These are phyloP conservation scores for Gouania willdenowi DNA, from an alignment of 2,797 vertebrate species.

Conservation along the genomic window DNA sequence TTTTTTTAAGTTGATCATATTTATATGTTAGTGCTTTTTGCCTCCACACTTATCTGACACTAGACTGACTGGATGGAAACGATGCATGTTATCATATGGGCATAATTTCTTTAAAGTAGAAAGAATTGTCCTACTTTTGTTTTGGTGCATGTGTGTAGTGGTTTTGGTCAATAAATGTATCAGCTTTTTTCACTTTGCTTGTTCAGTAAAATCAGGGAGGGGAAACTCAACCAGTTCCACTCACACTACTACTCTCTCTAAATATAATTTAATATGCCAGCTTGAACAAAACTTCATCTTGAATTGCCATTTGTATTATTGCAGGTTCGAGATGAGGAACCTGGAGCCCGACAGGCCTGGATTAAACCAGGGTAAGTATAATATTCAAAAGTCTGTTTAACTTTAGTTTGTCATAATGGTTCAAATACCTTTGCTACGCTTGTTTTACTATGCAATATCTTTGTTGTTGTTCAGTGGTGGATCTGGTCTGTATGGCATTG, in stretches of 20 bases:
- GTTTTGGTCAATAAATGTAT: too few species aligned
- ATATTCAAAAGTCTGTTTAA: too few species aligned
- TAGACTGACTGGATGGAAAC: too few species aligned
- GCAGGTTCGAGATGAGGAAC: conserved; percentile 84
- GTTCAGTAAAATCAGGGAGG: conserved; percentile 41
- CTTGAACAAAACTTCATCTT: not conserved
- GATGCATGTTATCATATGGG: not conserved
- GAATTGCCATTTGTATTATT: conserved; percentile 32
- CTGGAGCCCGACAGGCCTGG: conserved; percentile 83
- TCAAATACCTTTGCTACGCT: too few species aligned
- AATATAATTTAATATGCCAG: not conserved
- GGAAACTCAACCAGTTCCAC: conserved; percentile 69
- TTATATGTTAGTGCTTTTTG: too few species aligned
- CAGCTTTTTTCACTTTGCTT: conserved; percentile 25
- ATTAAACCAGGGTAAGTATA: conserved; percentile 88
- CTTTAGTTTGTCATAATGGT: too few species aligned
- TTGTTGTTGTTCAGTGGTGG: conserved; percentile 75
- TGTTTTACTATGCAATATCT: too few species aligned
- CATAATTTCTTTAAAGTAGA: too few species aligned
- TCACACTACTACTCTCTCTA: conserved; percentile 5
- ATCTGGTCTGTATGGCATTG: conserved; percentile 93
- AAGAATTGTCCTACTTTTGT: too few species aligned
- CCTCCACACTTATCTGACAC: too few species aligned
- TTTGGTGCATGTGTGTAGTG: not conserved
- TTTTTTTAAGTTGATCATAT: conserved; percentile 2